phyloP scores from a whole-genome alignment of 2,888 invertebrate species.

The Pollenia griseotomentosa region DNA sequence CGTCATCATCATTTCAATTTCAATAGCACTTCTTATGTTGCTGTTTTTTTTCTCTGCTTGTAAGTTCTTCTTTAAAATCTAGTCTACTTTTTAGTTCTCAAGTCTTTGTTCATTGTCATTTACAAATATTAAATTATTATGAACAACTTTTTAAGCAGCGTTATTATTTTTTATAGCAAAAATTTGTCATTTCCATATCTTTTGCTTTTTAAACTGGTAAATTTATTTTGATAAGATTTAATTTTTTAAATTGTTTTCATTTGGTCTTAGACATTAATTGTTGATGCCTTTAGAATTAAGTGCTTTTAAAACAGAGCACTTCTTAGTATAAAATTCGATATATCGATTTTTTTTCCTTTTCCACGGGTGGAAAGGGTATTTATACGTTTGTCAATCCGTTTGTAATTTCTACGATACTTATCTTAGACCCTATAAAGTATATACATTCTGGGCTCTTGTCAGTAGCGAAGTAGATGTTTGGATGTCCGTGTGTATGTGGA shows the following conservation, averaged over 20 bases:
- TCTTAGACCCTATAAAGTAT: too few species aligned
- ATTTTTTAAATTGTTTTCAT: not conserved
- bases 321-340: too few species aligned
- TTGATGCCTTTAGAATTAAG: too few species aligned
- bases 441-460: too few species aligned
- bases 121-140: conserved; percentile 3
- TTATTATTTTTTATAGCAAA: not conserved
- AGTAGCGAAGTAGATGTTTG: too few species aligned
- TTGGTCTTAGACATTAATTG: not conserved
- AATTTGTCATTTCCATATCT: conserved; percentile 3
- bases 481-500: too few species aligned
- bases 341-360: too few species aligned
- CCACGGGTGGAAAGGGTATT: too few species aligned
- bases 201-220: not conserved
- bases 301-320: too few species aligned
- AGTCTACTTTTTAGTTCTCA: conserved; percentile 5
- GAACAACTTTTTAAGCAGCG: not conserved
- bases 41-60: not conserved
- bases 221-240: not conserved
- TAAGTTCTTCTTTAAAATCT: conserved; percentile 34
- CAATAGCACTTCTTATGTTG: conserved; percentile 35
- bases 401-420: too few species aligned
- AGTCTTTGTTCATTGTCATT: not conserved
- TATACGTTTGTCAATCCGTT: too few species aligned
- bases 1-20: conserved; percentile 46